Base-by-base conservation (phyloP, 2,797 vertebrate species). In the Gallinago nigripennis region DNA sequence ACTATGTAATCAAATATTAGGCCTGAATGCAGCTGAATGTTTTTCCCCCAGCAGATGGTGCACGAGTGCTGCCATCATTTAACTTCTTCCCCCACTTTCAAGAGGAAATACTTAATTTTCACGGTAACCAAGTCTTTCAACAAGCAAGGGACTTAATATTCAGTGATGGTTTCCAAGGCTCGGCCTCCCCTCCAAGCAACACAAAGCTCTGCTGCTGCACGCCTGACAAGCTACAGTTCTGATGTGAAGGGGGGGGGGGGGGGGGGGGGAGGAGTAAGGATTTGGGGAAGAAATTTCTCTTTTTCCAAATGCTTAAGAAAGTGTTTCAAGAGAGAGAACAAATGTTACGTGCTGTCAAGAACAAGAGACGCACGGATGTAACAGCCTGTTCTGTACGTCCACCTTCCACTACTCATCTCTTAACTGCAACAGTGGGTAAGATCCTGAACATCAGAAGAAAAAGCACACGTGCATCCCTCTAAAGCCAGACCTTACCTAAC, bases 31-130 rank as follows among this genome's bases (percentile, higher is more conserved):
- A 71, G 97, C 97, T 20, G 41, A 45, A 33, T 75, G 54, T n/a
- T 83, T 33, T 86, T 72, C 23, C 45, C 77, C 97, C 98, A 97
- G 97, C 10, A 98, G 98, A 95, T 97, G 98, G 98, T 88, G 97
- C 92, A 78, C 35, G 69, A 97, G 92, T 13, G 57, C 92, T n/a
- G 73, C 88, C 70, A 68, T 3, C 76, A 6, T 41, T 66, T 5
- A 2, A 21, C 76, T 41, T 58, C 75, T 60, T 57, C 58, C 76
- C 61, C 63, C 63, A 7, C 37, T 61, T 69, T 17, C 31, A 19
- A 91, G 11, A 7, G 63, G 48, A 68, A 91, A 83, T 76, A 77
- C 51, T 90, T 66, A 10, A 88, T 90, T 85, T 77, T 77, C 90
- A 73, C 3, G 0, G 72, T 70, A 78, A 90, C 86, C 1, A 68